Conservation (phyloP, 2,888 invertebrate species). For the Tetropium fuscum region DNA sequence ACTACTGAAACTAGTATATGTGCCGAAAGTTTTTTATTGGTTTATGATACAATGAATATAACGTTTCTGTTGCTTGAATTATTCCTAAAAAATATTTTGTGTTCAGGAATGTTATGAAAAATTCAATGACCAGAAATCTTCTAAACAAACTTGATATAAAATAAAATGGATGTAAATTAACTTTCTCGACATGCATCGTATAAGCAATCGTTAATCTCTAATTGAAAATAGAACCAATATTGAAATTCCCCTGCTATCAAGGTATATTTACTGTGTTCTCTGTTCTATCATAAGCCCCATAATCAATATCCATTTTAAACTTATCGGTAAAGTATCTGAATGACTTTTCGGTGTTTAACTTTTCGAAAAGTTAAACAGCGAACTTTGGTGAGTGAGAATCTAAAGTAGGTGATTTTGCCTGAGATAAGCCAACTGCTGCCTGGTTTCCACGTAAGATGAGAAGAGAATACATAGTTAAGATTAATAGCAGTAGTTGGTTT, state of each 20-base stretch:
- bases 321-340: constrained; percentile 23
- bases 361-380: constrained; percentile 24
- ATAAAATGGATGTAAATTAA: too few relatives aligned
- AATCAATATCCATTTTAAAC: constrained; percentile 25
- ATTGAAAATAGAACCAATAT: constrained; percentile 22
- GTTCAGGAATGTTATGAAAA: too few relatives aligned
- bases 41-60: too few relatives aligned
- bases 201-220: not conserved
- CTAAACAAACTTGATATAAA: too few relatives aligned
- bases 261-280: constrained; percentile 2
- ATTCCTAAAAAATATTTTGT: too few relatives aligned
- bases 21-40: too few relatives aligned
- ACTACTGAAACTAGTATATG: not conserved
- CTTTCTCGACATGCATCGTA: too few relatives aligned
- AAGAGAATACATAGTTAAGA: constrained; percentile 39
- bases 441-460: constrained; percentile 28
- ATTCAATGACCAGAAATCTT: too few relatives aligned
- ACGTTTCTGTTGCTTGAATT: too few relatives aligned
- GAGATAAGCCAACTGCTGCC: constrained; percentile 24
- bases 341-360: constrained; percentile 20
- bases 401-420: constrained; percentile 16
- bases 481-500: constrained; percentile 43
- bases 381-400: constrained; percentile 20
- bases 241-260: constrained; percentile 1
- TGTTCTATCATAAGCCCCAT: constrained; percentile 6